A percentile compares a stretch with the other conserved stretches of the same genome.
Evolutionary conservation across 2,888 invertebrate genomes (phyloP).

Genomic region (Strigamia maritima): DNA sequence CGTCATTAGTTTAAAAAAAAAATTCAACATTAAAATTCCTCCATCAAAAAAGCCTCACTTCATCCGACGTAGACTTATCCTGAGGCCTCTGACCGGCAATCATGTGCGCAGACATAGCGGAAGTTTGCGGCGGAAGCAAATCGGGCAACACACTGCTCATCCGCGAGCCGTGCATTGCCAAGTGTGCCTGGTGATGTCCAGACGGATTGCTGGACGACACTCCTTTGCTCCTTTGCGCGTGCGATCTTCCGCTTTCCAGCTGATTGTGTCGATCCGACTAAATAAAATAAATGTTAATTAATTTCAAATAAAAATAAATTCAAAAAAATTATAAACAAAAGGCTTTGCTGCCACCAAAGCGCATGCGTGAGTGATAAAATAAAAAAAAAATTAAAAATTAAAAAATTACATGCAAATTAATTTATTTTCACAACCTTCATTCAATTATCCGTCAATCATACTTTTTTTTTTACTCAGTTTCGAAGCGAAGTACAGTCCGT

Average conservation of each 20-base stretch:
- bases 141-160: constrained; percentile 93
- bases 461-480: neutral
- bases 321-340: neutral
- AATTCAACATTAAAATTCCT: neutral
- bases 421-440: neutral
- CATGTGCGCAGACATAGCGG: constrained; percentile 46
- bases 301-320: neutral
- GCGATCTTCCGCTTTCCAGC: constrained; percentile 40
- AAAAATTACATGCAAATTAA: neutral
- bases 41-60: constrained; percentile 65
- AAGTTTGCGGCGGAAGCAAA: constrained; percentile 70
- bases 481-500: constrained; percentile 14
- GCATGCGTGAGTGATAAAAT: neutral
- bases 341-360: neutral
- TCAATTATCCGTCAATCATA: neutral
- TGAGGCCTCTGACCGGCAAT: constrained; percentile 70
- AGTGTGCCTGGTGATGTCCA: constrained; percentile 42
- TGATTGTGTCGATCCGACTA: constrained; percentile 38
- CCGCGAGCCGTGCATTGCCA: constrained; percentile 59
- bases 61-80: constrained; percentile 92
- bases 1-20: neutral
- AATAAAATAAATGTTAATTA: neutral
- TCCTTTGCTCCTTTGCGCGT: constrained; percentile 38
- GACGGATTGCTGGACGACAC: constrained; percentile 46
- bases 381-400: neutral